A percentile compares a stretch with the other conserved stretches of the same genome.
Evolutionary conservation across 2,113 vertebrate genomes (phyloP).

Genomic region (Genyomyrus donnyi): DNA sequence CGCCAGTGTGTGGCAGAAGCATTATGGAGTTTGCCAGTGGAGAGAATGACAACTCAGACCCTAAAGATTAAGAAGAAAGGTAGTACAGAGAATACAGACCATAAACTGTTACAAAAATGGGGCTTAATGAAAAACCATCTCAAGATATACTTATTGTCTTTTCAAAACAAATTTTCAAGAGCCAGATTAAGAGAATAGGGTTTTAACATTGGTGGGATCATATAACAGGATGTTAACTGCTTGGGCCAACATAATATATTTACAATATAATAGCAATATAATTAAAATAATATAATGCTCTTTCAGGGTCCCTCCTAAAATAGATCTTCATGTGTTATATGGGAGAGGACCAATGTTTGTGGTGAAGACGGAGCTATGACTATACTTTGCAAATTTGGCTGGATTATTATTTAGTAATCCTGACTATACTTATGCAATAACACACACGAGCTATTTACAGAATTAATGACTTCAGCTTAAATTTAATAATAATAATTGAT

Average conservation of each 20-base stretch:
- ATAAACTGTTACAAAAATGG: background rate
- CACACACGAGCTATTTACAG: background rate
- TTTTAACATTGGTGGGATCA: background rate
- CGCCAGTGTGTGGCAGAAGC: conserved; percentile 47
- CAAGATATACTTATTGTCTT: background rate
- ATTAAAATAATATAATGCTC: background rate
- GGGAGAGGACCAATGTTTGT: background rate
- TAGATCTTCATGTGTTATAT: background rate
- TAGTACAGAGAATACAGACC: background rate
- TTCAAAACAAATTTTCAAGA: background rate
- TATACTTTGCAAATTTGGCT: background rate
- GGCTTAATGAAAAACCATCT: background rate
- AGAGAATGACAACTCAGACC: conserved; percentile 46
- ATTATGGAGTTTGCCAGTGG: conserved; percentile 50
- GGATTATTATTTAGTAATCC: background rate
- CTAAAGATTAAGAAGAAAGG: conserved; percentile 23
- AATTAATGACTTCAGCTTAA: background rate
- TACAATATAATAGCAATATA: background rate
- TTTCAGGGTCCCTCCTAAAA: background rate
- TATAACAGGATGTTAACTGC: background rate
- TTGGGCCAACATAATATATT: background rate
- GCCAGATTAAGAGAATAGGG: background rate
- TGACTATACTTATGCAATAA: background rate
- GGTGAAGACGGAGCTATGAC: background rate
- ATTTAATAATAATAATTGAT: background rate